phyloP scores from a whole-genome alignment of 2,888 invertebrate species.

The Nephrotoma guestfalica region DNA sequence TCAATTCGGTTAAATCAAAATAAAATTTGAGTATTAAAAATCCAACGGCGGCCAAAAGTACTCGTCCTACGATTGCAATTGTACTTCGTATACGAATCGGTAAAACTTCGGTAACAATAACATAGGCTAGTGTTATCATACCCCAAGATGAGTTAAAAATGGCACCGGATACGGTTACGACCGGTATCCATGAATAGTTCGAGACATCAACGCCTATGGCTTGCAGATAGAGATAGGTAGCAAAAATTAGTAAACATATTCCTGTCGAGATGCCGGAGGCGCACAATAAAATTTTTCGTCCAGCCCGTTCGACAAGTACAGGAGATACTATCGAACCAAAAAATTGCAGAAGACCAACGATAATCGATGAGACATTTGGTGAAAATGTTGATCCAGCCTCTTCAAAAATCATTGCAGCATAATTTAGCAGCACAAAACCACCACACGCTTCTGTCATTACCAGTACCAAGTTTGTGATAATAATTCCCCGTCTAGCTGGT shows the following conservation, averaged over 20 bases:
- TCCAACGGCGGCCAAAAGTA: not conserved
- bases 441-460: constrained; percentile 21
- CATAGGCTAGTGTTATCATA: constrained; percentile 22
- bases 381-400: constrained; percentile 24
- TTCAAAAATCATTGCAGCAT: constrained; percentile 26
- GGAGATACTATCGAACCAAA: constrained; percentile 22
- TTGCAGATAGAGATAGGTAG: constrained; percentile 18
- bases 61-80: not conserved
- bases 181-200: constrained; percentile 21
- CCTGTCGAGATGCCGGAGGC: constrained; percentile 16
- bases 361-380: constrained; percentile 24
- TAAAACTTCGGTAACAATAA: constrained; percentile 25
- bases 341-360: constrained; percentile 26
- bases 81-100: constrained; percentile 13
- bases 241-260: constrained; percentile 20
- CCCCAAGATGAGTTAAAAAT: constrained; percentile 24
- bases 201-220: constrained; percentile 13
- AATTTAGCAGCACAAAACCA: constrained; percentile 28
- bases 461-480: constrained; percentile 11
- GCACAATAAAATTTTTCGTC: constrained; percentile 18
- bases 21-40: constrained; percentile 13
- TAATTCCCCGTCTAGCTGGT: not conserved
- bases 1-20: constrained; percentile 17
- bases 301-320: constrained; percentile 22
- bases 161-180: constrained; percentile 21